These are phyloP conservation scores for Invenusta paracnida DNA, from an alignment of 2,888 invertebrate species.

Conservation along the genomic window DNA sequence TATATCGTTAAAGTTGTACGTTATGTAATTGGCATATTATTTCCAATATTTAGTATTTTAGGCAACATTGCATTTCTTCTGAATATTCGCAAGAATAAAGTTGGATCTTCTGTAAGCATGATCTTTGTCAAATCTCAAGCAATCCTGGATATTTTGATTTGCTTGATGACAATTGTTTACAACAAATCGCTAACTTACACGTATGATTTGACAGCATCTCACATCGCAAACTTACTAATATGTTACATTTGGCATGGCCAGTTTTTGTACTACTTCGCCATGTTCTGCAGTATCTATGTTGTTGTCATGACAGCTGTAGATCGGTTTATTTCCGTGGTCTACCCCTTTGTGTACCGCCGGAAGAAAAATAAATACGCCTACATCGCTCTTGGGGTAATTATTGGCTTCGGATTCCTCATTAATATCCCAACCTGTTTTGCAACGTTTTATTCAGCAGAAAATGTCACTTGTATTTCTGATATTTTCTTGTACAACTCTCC, in stretches of 20 bases:
- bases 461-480: neutral
- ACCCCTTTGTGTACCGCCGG: neutral
- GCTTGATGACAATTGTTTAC: neutral
- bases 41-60: no score
- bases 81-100: neutral
- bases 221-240: neutral
- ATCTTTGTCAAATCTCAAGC: neutral
- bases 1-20: no score
- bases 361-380: neutral
- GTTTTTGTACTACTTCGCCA: neutral
- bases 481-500: neutral
- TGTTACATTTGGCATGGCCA: neutral
- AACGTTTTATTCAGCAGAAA: neutral
- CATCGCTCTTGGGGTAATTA: neutral
- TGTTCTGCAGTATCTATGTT: neutral
- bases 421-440: neutral
- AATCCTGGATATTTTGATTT: neutral
- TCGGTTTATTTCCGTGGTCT: neutral
- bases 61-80: neutral
- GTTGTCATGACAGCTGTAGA: neutral
- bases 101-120: neutral
- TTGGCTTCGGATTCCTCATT: neutral
- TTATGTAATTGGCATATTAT: no score
- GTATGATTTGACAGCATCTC: neutral
- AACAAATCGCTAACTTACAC: neutral